phyloP scores from a whole-genome alignment of 1,140 invertebrate genomes.

The Cyclargus thomasi region DNA sequence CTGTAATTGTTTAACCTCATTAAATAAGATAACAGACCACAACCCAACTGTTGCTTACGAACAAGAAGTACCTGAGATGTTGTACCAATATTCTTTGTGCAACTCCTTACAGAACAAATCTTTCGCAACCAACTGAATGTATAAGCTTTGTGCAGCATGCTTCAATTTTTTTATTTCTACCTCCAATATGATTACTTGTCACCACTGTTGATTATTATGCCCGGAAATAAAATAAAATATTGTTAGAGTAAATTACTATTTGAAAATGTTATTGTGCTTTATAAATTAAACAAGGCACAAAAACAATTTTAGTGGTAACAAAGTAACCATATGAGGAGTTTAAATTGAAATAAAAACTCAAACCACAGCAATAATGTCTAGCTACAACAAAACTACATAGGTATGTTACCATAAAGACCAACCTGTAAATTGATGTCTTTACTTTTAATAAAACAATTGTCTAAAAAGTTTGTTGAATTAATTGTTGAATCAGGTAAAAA shows the following conservation, averaged over 20 bases:
- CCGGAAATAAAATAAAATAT: conserved; percentile 51
- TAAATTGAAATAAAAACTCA: conserved; percentile 9
- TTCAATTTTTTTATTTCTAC: conserved; percentile 38
- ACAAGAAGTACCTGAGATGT: conserved; percentile 58
- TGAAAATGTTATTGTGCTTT: too few species aligned
- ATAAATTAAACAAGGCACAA: not conserved
- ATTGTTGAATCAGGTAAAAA: conserved; percentile 47
- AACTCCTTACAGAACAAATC: conserved; percentile 35
- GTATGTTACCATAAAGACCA: conserved; percentile 35
- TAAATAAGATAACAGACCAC: conserved; percentile 4
- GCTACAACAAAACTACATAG: conserved; percentile 24
- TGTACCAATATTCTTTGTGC: conserved; percentile 61
- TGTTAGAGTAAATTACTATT: conserved; percentile 11
- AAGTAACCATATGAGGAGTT: conserved; percentile 63
- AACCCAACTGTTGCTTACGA: not conserved
- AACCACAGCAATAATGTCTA: conserved; percentile 9
- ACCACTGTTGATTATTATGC: conserved; percentile 47
- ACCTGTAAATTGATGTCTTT: conserved; percentile 59
- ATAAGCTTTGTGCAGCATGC: conserved; percentile 25
- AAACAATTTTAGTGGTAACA: conserved; percentile 38
- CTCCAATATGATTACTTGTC: conserved; percentile 55
- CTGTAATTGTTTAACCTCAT: conserved; percentile 36
- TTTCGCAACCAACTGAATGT: conserved; percentile 42
- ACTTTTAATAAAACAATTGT: conserved; percentile 21
- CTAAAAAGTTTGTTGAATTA: conserved; percentile 30